These are phyloP conservation scores for Oryzias javanicus DNA, from an alignment of 2,113 vertebrate genomes.

Conservation along the genomic window DNA sequence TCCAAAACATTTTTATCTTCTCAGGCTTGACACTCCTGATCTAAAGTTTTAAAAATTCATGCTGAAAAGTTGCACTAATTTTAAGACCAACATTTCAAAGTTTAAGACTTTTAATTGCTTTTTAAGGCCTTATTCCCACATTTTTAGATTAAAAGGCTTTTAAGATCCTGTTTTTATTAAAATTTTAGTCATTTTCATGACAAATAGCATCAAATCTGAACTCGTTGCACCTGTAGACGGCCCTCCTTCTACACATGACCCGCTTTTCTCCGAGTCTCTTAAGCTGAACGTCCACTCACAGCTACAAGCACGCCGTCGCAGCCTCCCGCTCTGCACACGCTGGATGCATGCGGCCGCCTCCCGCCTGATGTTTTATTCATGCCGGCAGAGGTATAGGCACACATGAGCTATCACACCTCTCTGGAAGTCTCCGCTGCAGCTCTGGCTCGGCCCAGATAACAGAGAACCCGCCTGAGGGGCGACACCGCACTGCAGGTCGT, in stretches of 20 bases:
- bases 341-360: slow-evolving; percentile 33
- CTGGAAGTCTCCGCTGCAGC: slow-evolving; percentile 53
- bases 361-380: slow-evolving; percentile 73
- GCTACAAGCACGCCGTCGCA: background rate
- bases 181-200: too few relatives aligned
- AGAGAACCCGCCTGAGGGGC: slow-evolving; percentile 63
- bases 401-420: slow-evolving; percentile 63
- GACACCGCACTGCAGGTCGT: slow-evolving; percentile 66
- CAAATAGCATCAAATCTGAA: too few relatives aligned
- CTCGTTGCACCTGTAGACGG: too few relatives aligned
- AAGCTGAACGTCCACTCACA: background rate
- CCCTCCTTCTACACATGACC: background rate
- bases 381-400: slow-evolving; percentile 49
- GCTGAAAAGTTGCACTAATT: too few relatives aligned
- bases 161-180: too few relatives aligned
- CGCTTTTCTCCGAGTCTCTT: background rate
- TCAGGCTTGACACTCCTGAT: too few relatives aligned
- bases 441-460: slow-evolving; percentile 73
- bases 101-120: too few relatives aligned
- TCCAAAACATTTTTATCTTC: too few relatives aligned
- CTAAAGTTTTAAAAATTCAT: too few relatives aligned
- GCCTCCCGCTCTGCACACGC: slow-evolving; percentile 16
- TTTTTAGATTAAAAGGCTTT: too few relatives aligned
- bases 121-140: too few relatives aligned
- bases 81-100: too few relatives aligned